Base-by-base conservation (phyloP, 2,888 invertebrate genomes). In the Conchocele bisecta region DNA sequence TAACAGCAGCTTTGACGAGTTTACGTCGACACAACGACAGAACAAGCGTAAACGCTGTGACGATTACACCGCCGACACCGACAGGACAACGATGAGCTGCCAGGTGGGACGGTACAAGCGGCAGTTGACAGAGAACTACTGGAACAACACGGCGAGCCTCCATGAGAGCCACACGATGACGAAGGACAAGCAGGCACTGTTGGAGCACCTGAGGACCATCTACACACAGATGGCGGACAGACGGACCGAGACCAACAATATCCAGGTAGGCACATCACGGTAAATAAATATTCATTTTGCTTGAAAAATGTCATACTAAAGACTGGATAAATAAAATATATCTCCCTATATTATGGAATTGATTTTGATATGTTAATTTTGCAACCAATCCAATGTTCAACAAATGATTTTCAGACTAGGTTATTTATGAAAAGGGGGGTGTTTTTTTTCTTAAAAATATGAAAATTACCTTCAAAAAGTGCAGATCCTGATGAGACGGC, bases 31-130 rank as follows among this genome's bases (percentile, higher is more conserved):
- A 58, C 71, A 63, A 58, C 46, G 76, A 58, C 39, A 51, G 4
- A 69, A 76, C 42, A 76, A 76, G 56, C 64, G 76, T 58, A 76
- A 76, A 69, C 22, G 50, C 13, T 69, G 65, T 46, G 76, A 76
- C 53, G 58, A 61, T 37, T 71, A 76, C 42, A 58, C 44, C 20
- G 57, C 60, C 54, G 48, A 65, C 22, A 35, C 54, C n/a, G n/a
- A 44, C 13, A 44, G 48, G 31, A 56, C 37, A 3, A 51, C 39
- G 20, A 69, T 35, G 31, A 69, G 68, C n/a, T 65, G 51, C 17
- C 66, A 53, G 37, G 48, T 77, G 13, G 77, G 77, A 15, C 26
- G 61, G 57, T 77, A 73, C 57, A 70, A 73, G 48, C 42, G 54
- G 4, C 64, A 51, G 13, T 11, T 73, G 28, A 64, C 73, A 20